Evolutionary conservation across 2,797 vertebrate genomes (phyloP).

Genomic region (Pachyuromys duprasi): DNA sequence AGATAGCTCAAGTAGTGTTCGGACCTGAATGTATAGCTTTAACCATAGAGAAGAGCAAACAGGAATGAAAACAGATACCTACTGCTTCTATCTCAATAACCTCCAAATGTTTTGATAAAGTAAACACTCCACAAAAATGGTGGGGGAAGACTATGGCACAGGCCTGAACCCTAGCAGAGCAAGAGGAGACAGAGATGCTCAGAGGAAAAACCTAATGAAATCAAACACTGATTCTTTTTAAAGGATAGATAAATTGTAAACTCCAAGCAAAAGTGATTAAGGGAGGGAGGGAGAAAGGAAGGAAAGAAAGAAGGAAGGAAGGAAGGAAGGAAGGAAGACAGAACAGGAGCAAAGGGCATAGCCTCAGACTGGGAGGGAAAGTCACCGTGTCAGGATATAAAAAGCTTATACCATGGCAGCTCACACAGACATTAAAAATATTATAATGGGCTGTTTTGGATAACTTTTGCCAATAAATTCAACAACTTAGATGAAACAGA

Average conservation of each 20-base stretch:
- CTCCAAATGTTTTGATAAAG: constrained; percentile 1
- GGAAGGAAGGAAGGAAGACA: neutral
- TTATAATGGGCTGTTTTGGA: constrained; percentile 1
- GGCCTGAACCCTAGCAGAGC: neutral
- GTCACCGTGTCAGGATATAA: constrained; percentile 2
- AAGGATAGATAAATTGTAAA: constrained; percentile 10
- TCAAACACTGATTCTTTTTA: neutral
- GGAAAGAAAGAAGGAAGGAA: too few species aligned
- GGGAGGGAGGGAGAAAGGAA: neutral
- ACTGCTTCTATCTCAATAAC: neutral
- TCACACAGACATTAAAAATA: constrained; percentile 45
- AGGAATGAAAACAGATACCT: neutral
- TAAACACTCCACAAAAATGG: neutral
- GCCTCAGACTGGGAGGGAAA: neutral
- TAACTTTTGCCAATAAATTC: constrained; percentile 55
- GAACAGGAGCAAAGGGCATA: neutral
- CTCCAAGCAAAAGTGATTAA: neutral
- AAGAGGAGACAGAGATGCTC: neutral
- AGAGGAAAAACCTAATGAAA: neutral
- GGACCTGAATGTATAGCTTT: neutral
- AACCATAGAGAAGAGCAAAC: neutral
- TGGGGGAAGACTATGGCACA: neutral
- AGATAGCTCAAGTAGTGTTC: neutral
- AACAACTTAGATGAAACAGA: constrained; percentile 57
- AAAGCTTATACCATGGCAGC: neutral